Evolutionary conservation across 2,797 vertebrate species (phyloP), one percentile per base, ranked within the genome.

Genomic region (Holocentrus rufus): DNA sequence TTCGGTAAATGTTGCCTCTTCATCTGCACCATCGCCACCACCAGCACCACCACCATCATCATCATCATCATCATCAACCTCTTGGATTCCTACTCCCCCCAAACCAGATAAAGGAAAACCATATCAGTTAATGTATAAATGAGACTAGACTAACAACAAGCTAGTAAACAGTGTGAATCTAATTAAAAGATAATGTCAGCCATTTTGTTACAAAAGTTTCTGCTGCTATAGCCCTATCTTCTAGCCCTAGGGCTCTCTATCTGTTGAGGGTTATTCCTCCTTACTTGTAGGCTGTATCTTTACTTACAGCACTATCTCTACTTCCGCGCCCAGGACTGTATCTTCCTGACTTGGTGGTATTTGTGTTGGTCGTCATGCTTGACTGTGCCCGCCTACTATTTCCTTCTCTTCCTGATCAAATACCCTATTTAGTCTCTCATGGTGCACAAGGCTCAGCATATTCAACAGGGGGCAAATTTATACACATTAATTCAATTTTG

Each of bases 101-200:
- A 64, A 53, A 53, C 66, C 77, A 85, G 89, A 90, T 90, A 88
- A 89, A 90, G 76, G 66, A 76, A 80, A 74, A 81, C 88, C 81
- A 72, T 89, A 90, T 92, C 90, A 87, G 90, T 89, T 89, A 80
- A 86, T 91, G 87, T 90, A 88, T 83, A 90, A 90, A 92, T 89
- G 86, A 92, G 87, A 86, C 65, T 65, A 46, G 68, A 42, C 82
- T 72, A 86, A 85, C 87, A 90, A 89, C 87, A 89, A 83, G 82
- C 87, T 87, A 82, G 85, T 90, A 93, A 90, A 91, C 88, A 90
- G 79, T 91, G 88, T 90, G 90, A 93, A 93, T 93, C 88, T 93
- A 93, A 94, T 94, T 93, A 93, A 93, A 93, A 94, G 92, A 94
- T 94, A 94, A 93, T 93, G 91, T 89, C 86, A 81, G 74, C 83